phyloP scores from a whole-genome alignment of 2,888 invertebrate species.

The Alviniconcha strummeri region DNA sequence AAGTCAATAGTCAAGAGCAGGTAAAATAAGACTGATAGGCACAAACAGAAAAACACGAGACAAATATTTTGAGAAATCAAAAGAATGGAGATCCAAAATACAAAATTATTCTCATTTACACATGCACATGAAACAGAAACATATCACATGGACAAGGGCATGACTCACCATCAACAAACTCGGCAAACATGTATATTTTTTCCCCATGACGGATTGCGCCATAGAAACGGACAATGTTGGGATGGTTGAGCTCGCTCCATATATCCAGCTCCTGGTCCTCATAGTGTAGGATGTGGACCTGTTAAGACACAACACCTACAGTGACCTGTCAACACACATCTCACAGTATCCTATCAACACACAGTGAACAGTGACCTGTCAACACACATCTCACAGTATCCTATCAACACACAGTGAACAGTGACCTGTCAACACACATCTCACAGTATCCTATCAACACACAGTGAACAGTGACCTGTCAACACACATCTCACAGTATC shows the following conservation, averaged over 20 bases:
- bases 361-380: background rate
- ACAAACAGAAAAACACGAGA: too few relatives aligned
- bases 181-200: conserved; percentile 61
- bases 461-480: background rate
- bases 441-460: background rate
- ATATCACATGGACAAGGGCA: too few relatives aligned
- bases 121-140: too few relatives aligned
- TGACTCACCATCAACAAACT: conserved; percentile 62
- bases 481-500: too few relatives aligned
- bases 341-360: too few relatives aligned
- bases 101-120: too few relatives aligned
- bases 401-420: too few relatives aligned
- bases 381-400: background rate
- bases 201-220: conserved; percentile 62
- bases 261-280: conserved; percentile 60
- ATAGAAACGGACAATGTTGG: conserved; percentile 59
- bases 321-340: too few relatives aligned
- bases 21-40: too few relatives aligned
- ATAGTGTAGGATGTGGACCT: conserved; percentile 63
- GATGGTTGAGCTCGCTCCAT: conserved; percentile 60
- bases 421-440: background rate
- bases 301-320: background rate
- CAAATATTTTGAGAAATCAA: too few relatives aligned
- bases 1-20: too few relatives aligned
- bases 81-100: too few relatives aligned